phyloP scores from a whole-genome alignment of 2,113 vertebrate species.

The Burhinus bistriatus region DNA sequence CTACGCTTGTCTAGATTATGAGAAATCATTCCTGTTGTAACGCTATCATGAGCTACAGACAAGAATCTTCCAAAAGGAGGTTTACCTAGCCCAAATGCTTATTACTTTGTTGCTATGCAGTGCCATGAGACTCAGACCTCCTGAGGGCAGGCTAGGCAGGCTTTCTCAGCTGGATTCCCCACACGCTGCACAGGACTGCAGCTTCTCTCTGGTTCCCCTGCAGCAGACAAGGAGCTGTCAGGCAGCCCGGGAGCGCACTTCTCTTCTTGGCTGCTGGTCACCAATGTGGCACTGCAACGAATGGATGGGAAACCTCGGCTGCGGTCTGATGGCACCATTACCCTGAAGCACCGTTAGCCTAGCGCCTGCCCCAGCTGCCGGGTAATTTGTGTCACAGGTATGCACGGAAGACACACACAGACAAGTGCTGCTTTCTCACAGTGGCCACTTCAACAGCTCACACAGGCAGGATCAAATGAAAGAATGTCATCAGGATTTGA shows the following conservation, averaged over 20 bases:
- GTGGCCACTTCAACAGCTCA: not conserved
- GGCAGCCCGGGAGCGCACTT: not conserved
- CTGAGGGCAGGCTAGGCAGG: not conserved
- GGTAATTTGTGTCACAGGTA: not conserved
- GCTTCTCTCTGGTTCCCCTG: not conserved
- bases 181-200: not conserved
- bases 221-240: rapidly evolving
- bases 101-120: rapidly evolving
- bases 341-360: not conserved
- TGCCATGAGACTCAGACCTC: not conserved
- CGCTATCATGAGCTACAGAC: not conserved
- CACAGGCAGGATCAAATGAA: not conserved
- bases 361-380: not conserved
- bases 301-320: not conserved
- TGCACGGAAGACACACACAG: rapidly evolving
- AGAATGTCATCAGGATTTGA: not conserved
- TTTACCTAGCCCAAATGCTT: not conserved
- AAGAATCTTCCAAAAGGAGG: not conserved
- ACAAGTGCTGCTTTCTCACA: not conserved
- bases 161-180: not conserved
- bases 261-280: no score
- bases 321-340: rapidly evolving
- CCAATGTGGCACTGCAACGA: not conserved
- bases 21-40: not conserved
- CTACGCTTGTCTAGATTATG: not conserved